A percentile compares a stretch with the other conserved stretches of the same genome.
phyloP scores from a whole-genome alignment of 2,888 invertebrate genomes.

The Apodemia duryi region DNA sequence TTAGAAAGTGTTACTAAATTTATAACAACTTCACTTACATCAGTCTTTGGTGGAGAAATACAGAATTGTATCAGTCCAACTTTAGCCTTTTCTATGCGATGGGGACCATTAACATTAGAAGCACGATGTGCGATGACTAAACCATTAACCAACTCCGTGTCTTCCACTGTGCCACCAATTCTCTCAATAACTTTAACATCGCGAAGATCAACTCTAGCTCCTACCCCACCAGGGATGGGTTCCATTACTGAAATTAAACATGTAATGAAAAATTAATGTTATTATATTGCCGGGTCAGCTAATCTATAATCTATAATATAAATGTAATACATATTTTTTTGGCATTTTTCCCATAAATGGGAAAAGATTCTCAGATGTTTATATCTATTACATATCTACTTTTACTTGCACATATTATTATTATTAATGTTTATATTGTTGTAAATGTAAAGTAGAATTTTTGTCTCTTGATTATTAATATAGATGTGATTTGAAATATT shows the following conservation, averaged over 20 bases:
- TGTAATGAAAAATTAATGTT: too few relatives aligned
- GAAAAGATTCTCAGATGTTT: too few relatives aligned
- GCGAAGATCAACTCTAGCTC: slow-evolving; percentile 90
- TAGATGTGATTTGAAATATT: too few relatives aligned
- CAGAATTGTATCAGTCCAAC: slow-evolving; percentile 99
- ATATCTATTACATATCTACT: neutral
- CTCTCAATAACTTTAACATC: slow-evolving; percentile 99
- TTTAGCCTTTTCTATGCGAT: slow-evolving; percentile 97
- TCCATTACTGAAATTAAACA: slow-evolving; percentile 62
- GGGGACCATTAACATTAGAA: slow-evolving; percentile 94
- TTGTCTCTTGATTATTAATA: too few relatives aligned
- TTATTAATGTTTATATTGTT: too few relatives aligned
- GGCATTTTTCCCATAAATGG: too few relatives aligned
- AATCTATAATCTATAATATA: too few relatives aligned
- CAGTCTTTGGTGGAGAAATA: slow-evolving; percentile 99
- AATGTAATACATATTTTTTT: too few relatives aligned
- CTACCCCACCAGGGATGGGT: slow-evolving; percentile 73
- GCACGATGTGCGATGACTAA: slow-evolving; percentile 95
- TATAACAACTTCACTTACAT: slow-evolving; percentile 79
- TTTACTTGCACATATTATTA: too few relatives aligned
- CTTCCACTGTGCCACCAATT: slow-evolving; percentile 98
- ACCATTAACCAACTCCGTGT: slow-evolving; percentile 97
- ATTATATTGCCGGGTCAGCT: too few relatives aligned
- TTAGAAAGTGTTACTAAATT: slow-evolving; percentile 8
- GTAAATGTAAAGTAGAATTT: too few relatives aligned